Base-by-base conservation (phyloP, 2,888 invertebrate species). In the Microdon myrmicae region DNA sequence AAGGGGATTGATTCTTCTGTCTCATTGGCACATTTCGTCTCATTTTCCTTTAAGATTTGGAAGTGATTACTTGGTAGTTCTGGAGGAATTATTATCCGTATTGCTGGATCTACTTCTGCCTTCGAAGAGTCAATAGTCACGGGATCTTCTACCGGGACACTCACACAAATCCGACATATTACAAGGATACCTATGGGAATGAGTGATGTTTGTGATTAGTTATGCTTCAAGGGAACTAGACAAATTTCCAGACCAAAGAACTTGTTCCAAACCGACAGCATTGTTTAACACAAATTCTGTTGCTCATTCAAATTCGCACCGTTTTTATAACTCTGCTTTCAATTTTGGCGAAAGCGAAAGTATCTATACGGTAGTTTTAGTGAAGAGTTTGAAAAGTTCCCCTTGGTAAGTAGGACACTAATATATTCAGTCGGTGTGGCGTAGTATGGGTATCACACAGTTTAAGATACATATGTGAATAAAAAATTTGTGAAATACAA, bases 291-390 rank as follows among this genome's bases (percentile, higher is more conserved):
- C 35, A 12, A 37, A 14, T 38, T 47, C 41, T 64, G 58, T 43
- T 26, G 13, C 8, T 6, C 19, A 22, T 6, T 12, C 4, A n/a
- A n/a, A 9, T 16, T 4, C 14, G 5, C 17, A 20, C 16, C 37
- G 22, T 58, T 64, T 64, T 64, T 64, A 64, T 64, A 64, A 43
- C 29, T 10, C 25, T n/a, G n/a, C n/a, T n/a, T n/a, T n/a, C n/a
- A n/a, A 26, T n/a, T 22, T 34, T 28, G 20, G 34, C 19, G 39
- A 47, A 47, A 55, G n/a, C 28, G 47, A 55, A 55, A 55, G 55
- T 55, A 37, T 4, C 9, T 17, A n/a, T n/a, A n/a, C n/a, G n/a
- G n/a, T n/a, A n/a, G n/a, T n/a, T n/a, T n/a, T n/a, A n/a, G n/a
- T n/a, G n/a, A n/a, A n/a, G n/a, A n/a, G n/a, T n/a, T n/a, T n/a